Base-by-base conservation (phyloP, 2,888 invertebrate species). In the Exocentrus adspersus region DNA sequence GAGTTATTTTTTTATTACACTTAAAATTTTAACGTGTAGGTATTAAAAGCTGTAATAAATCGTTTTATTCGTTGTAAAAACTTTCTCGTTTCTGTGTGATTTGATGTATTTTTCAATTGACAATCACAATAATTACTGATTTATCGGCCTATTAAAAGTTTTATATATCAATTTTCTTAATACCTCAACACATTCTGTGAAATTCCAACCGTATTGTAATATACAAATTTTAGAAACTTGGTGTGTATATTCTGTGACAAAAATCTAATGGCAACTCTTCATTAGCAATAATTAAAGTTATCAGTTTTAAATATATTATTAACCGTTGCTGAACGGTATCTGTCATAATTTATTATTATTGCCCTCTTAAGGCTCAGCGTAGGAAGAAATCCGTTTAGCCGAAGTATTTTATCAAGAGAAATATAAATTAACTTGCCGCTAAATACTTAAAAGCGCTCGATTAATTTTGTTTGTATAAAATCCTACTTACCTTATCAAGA, bases 31-130 rank as follows among this genome's bases (percentile, higher is more conserved):
- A 54, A 52, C 9, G 14, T 50, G 10, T 10, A 46, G 16, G 37
- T 37, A 56, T 41, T 54, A 56, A 42, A 56, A 56, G 45, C 56
- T 6, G 9, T 45, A 14, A 56, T 56, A 56, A 56, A 56, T 56
- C 45, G 45, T 56, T 56, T 56, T 56, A 24, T 9, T 43, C 12
- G 21, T 24, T 19, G 20, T 7, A 43, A 9, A 43, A 45, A 56
- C 30, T 45, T 56, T 45, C 56, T 56, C 41, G 30, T 30, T 16
- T 42, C 21, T 56, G 28, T 28, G 42, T 30, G 56, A 56, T 45
- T 20, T 5, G 32, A 32, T 32, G n/a, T 5, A 32, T 32, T 24
- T 24, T 24, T 24, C 24, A 24, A 3, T 24, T 24, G 4, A 24
- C 7, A 24, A 24, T 24, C 3, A 24, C 7, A 7, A 24, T 24